Evolutionary conservation across 2,113 vertebrate genomes (phyloP), one percentile per base, ranked within the genome.

Genomic region (Asarcornis scutulata): DNA sequence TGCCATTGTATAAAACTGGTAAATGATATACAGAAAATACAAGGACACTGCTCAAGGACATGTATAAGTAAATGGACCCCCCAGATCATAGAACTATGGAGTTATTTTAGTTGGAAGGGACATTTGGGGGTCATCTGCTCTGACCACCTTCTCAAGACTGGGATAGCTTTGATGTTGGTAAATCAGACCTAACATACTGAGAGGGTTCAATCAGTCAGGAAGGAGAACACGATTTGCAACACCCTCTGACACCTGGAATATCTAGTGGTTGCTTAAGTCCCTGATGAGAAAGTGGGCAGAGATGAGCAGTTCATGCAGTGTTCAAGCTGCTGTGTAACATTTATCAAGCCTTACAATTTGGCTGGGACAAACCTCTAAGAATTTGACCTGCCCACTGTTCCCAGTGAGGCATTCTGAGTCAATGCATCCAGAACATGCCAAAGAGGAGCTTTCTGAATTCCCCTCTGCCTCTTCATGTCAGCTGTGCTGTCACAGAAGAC

Each of bases 111-210:
- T 29, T 84, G 8, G 13, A 82, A 92, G 32, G 26, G 42, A 53
- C 17, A 75, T 42, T 75, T 76, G 55, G 31, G 48, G 25, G n/a
- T 93, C 38, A 56, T 60, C 25, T 72, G 46, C 7, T 83, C 25
- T 74, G 42, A 81, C 5, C n/a, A 52, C 55, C 11, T 91, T 83
- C n/a, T 90, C 68, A 77, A 82, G 44, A 59, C 20, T 11, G 22
- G 44, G 52, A 14, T 72, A 46, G n/a, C 32, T 91, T 78, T 75
- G 69, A 63, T 13, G 1, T 42, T 53, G 62, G 16, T 44, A 82
- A 75, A 48, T 77, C 34, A 83, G 55, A 80, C 10, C 9, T 59
- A 34, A 9, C 0, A 0, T 21, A 59, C 22, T 2, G 11, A 92
- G 12, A 1, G 7, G 1, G 5, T 53, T 88, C 36, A 82, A n/a